Base-by-base conservation (phyloP, 64 coral and sea anemone species). In the Montipora foliosa region DNA sequence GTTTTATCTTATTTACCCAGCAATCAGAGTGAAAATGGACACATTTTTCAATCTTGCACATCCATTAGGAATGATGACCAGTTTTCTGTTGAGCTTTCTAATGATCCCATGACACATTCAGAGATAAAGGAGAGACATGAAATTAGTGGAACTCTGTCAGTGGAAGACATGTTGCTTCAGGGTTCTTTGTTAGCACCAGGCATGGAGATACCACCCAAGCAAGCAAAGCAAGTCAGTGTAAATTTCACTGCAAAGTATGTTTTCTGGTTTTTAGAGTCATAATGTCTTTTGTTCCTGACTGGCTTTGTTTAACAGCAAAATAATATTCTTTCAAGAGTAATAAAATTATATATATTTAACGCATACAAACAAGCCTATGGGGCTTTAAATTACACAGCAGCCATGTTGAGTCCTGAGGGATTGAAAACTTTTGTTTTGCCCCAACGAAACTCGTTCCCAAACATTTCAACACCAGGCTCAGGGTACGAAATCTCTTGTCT, bases 241-340 rank as follows among this genome's bases (percentile, higher is more conserved):
- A 61, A 3, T 0, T 85, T 92, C 80, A 92, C 29, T 62, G 80
- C 90, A 75, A 92, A 86, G 90, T 92, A 92, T 59, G 82, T n/a
- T 24, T 6, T 11, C 0, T 71, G 4, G 10, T 22, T 71, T 17
- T 14, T 24, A 6, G 5, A 20, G 29, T 79, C 6, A 0, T 57
- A 57, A 8, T 57, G 6, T 57, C 37, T 57, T 57, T 0, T 8
- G 1, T 57, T 57, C 53, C 6, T 57, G 53, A 37, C 37, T 37
- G 53, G 11, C 11, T 57, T 57, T 57, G 11, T 57, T 57, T 57
- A 11, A 8, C 11, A 6, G 6, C 11, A 57, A 57, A 57, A 57
- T 37, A 37, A 37, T 37, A 37, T 2, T 37, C 37, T 37, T 37
- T 37, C 2, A 37, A 37, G 2, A 37, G 37, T 37, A 37, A 37